Conservation (phyloP, 1,140 invertebrate genomes). For the Thaumatotibia leucotreta region DNA sequence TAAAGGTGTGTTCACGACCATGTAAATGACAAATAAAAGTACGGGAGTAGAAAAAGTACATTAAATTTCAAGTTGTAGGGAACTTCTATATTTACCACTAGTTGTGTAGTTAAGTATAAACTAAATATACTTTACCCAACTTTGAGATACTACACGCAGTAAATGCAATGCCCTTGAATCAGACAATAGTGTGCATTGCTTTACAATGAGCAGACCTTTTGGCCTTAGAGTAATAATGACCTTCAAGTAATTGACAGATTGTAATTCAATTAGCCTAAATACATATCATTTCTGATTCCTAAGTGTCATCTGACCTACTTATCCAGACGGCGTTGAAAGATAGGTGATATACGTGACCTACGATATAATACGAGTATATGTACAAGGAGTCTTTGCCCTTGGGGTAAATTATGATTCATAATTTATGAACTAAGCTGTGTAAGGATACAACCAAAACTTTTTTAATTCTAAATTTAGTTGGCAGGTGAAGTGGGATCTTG, state of each 20-base stretch:
- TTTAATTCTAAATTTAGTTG: too few species aligned
- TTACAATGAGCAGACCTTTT: neutral
- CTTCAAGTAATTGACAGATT: neutral
- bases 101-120: neutral
- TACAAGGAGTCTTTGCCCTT: neutral
- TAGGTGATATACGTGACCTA: neutral
- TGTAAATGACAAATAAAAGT: too few species aligned
- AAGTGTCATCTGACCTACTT: slow-evolving; percentile 46
- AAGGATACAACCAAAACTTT: neutral
- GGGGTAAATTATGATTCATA: neutral
- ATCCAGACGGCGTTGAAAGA: neutral
- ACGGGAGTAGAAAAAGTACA: too few species aligned
- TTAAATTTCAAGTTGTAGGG: too few species aligned
- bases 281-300: slow-evolving; percentile 41
- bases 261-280: slow-evolving; percentile 41
- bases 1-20: too few species aligned
- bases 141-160: too few species aligned
- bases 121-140: neutral
- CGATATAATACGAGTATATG: neutral
- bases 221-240: neutral
- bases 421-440: neutral
- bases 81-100: too few species aligned
- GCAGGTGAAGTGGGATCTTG: too few species aligned
- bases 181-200: neutral
- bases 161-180: neutral